Evolutionary conservation across 2,888 invertebrate genomes (phyloP).

Genomic region (Leucoma salicis): DNA sequence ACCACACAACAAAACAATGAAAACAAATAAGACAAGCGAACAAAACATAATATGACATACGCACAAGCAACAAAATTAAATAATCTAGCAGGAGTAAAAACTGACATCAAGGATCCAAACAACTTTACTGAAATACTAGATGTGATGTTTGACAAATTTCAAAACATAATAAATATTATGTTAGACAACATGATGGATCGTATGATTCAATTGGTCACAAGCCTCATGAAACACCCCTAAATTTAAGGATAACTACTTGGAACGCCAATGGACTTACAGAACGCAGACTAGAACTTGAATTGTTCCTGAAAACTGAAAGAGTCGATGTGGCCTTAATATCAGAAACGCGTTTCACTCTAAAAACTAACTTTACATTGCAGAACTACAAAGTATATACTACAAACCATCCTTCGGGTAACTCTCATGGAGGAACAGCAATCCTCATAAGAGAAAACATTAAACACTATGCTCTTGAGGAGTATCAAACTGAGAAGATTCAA

Average conservation of each 20-base stretch:
- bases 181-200: too few relatives aligned
- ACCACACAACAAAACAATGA: neutral
- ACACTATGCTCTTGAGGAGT: neutral
- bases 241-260: conserved; percentile 5
- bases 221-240: conserved; percentile 2
- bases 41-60: neutral
- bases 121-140: conserved; percentile 1
- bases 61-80: conserved; percentile 1
- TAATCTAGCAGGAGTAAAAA: neutral
- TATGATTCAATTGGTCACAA: neutral
- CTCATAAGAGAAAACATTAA: neutral
- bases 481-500: neutral
- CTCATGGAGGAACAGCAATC: neutral
- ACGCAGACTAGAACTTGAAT: conserved; percentile 4
- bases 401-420: conserved; percentile 1
- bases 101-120: neutral
- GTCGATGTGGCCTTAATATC: conserved; percentile 7
- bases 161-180: too few relatives aligned
- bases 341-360: conserved; percentile 2
- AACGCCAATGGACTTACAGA: conserved; percentile 7
- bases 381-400: conserved; percentile 3
- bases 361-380: neutral
- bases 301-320: conserved; percentile 1
- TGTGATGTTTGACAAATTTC: too few relatives aligned
- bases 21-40: neutral